Base-by-base conservation (phyloP, 2,113 vertebrate genomes). In the Saccopteryx bilineata region DNA sequence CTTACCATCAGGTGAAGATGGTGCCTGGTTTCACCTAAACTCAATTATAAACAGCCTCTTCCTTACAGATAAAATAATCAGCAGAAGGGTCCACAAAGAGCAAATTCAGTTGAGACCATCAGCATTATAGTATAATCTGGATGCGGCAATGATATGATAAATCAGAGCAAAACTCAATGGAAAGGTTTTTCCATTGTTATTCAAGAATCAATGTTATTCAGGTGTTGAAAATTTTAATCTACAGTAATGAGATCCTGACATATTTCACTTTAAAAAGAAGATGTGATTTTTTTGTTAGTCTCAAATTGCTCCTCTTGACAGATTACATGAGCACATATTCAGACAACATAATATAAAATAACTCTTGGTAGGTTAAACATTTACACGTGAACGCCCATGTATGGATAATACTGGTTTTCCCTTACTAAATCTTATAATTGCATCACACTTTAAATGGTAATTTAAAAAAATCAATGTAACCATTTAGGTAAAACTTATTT, bases 151-250 rank as follows among this genome's bases (percentile, higher is more conserved):
- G 76, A 65, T 21, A 58, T 3, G 15, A 50, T 28, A 82, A 80
- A 48, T 69, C 61, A 68, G 71, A 87, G 63, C 15, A 66, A 79
- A 94, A 79, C 66, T 66, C 84, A 96, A 28, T 14, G 60, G 71
- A 90, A 95, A 90, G 26, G 83, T 39, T 39, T 39, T 39, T 39
- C 39, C 39, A 39, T 39, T 39, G 39, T 39, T 39, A 39, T 39
- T 39, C 39, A 39, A 39, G 19, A 92, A 72, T 1, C 76, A 26
- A 72, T 66, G n/a, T 33, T 91, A 9, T 14, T 28, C 21, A 92
- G 19, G 19, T 39, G 12, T 23, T 90, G 14, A 92, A 82, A 91
- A 74, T n/a, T 65, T 86, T 75, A 75, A 74, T 74, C 48, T 68
- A 71, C 1, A 94, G 33, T 54, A 75, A 81, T 50, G 84, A 95